Evolutionary conservation across 1,140 invertebrate genomes (phyloP).

Genomic region (Drosophila dunni): DNA sequence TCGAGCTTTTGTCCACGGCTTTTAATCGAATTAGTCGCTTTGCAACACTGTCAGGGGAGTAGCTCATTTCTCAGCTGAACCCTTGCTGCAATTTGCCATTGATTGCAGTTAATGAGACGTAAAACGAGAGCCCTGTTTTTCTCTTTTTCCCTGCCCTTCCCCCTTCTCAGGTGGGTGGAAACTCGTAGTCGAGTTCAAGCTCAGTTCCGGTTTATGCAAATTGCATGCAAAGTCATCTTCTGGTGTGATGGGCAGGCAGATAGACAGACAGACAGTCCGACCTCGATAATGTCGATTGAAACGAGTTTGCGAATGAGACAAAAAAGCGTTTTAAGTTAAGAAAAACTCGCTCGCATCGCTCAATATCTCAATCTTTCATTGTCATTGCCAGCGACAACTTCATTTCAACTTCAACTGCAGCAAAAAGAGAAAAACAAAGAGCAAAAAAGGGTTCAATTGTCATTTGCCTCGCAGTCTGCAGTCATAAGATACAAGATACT

Average conservation of each 20-base stretch:
- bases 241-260: background rate
- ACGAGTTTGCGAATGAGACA: conserved; percentile 42
- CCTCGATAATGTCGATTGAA: conserved; percentile 53
- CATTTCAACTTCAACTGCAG: conserved; percentile 36
- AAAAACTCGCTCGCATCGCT: too few species aligned
- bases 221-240: conserved; percentile 10
- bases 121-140: conserved; percentile 17
- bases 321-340: background rate
- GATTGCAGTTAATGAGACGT: conserved; percentile 77
- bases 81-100: conserved; percentile 45
- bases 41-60: conserved; percentile 12
- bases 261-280: background rate
- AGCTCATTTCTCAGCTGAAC: conserved; percentile 4
- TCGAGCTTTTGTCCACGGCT: too few species aligned
- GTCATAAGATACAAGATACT: conserved; percentile 33
- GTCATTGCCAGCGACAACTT: conserved; percentile 77
- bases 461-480: conserved; percentile 31
- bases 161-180: conserved; percentile 6
- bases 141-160: background rate
- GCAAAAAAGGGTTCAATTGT: conserved; percentile 14
- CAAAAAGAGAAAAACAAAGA: background rate
- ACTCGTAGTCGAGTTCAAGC: conserved; percentile 21
- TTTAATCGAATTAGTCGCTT: conserved; percentile 72
- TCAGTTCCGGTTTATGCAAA: conserved; percentile 72
- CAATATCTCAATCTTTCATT: conserved; percentile 61